Conservation (phyloP, 2,797 vertebrate species). For the Xyrichtys novacula region DNA sequence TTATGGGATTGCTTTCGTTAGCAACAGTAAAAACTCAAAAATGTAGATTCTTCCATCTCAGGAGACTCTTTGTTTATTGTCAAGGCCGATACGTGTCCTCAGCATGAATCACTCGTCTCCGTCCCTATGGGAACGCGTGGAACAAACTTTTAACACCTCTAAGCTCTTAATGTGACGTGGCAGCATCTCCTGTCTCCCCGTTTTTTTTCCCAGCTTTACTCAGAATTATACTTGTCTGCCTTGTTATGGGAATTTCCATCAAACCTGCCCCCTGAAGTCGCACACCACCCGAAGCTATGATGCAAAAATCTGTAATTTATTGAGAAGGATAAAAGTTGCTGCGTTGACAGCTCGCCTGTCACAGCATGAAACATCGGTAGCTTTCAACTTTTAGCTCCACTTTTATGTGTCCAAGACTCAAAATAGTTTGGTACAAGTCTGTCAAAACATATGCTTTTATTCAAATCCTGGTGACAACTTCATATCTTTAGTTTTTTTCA, state of each 20-base stretch:
- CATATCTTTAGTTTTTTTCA: not conserved
- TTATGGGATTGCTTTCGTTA: constrained; percentile 76
- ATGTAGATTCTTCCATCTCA: constrained; percentile 63
- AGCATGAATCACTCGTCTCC: constrained; percentile 60
- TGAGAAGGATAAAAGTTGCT: constrained; percentile 21
- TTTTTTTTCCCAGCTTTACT: constrained; percentile 37
- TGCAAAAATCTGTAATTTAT: constrained; percentile 51
- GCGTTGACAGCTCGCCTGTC: constrained; percentile 27
- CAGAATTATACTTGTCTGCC: constrained; percentile 48
- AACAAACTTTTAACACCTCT: constrained; percentile 60
- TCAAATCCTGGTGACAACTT: constrained; percentile 20
- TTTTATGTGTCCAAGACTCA: constrained; percentile 18
- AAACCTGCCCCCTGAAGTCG: constrained; percentile 21
- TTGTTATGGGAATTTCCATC: constrained; percentile 61
- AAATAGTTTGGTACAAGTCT: constrained; percentile 17
- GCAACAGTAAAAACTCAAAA: constrained; percentile 63
- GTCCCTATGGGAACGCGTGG: constrained; percentile 64
- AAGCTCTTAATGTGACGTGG: constrained; percentile 61
- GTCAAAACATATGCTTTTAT: constrained; percentile 34
- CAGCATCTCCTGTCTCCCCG: constrained; percentile 27
- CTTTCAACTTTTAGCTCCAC: constrained; percentile 29
- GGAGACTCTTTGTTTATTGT: constrained; percentile 72
- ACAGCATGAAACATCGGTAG: constrained; percentile 34
- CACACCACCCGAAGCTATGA: constrained; percentile 39
- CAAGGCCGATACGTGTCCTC: constrained; percentile 53